Evolutionary conservation across 2,113 vertebrate genomes (phyloP).

Genomic region (Micronycteris hirsuta): DNA sequence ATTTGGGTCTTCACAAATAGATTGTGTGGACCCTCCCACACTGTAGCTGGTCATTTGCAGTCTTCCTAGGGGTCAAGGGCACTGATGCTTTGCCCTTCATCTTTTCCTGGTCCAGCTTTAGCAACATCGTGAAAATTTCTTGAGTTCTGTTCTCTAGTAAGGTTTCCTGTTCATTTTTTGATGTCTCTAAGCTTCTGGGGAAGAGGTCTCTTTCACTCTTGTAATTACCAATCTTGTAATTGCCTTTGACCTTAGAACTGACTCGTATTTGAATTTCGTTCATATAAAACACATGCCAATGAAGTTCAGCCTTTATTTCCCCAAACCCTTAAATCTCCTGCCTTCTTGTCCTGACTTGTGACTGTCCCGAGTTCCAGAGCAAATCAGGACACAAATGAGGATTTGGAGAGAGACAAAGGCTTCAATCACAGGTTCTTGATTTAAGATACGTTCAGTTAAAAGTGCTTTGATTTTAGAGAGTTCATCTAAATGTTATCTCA

Average conservation of each 20-base stretch:
- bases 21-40: fast-evolving
- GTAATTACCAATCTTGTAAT: not conserved
- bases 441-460: not conserved
- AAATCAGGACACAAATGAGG: not conserved
- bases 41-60: fast-evolving
- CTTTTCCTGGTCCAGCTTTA: not conserved
- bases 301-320: not conserved
- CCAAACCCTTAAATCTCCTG: not conserved
- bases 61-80: fast-evolving
- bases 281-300: not conserved
- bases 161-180: not conserved
- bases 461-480: not conserved
- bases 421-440: not conserved
- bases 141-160: not conserved
- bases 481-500: not conserved
- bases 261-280: not conserved
- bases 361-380: not conserved
- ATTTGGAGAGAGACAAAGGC: not conserved
- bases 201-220: not conserved
- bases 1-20: not conserved
- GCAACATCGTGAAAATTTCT: not conserved
- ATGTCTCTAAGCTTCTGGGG: not conserved
- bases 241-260: not conserved
- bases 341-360: not conserved
- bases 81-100: not conserved